Evolutionary conservation across 2,113 vertebrate genomes (phyloP).

Genomic region (Myodes glareolus): DNA sequence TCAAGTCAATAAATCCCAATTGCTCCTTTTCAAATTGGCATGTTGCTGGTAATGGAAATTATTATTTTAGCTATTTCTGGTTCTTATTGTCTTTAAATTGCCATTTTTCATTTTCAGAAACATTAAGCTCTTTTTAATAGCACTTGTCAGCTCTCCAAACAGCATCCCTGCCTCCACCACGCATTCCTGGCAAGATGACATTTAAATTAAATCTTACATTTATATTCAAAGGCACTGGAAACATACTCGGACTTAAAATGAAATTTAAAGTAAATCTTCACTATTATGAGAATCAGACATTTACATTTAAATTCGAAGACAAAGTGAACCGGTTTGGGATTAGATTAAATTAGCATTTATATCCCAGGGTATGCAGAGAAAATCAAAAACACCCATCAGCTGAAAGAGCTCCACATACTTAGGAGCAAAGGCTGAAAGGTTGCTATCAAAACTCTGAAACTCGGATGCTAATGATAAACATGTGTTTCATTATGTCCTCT

Average conservation of each 20-base stretch:
- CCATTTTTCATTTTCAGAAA: slow-evolving; percentile 43
- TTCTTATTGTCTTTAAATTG: not conserved
- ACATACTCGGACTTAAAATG: slow-evolving; percentile 50
- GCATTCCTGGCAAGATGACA: slow-evolving; percentile 35
- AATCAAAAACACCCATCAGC: slow-evolving; percentile 34
- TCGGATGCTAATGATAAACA: not conserved
- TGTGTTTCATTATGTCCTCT: not conserved
- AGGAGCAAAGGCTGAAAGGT: slow-evolving; percentile 8
- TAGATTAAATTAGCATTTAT: slow-evolving; percentile 52
- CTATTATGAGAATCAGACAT: slow-evolving; percentile 42
- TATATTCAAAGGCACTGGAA: slow-evolving; percentile 57
- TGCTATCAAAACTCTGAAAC: slow-evolving; percentile 13
- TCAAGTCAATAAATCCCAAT: not conserved
- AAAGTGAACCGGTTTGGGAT: slow-evolving; percentile 27
- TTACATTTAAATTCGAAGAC: slow-evolving; percentile 63
- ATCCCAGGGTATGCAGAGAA: slow-evolving; percentile 1
- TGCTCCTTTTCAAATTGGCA: not conserved
- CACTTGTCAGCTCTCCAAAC: slow-evolving; percentile 4
- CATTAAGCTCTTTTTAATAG: not conserved
- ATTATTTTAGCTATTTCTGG: slow-evolving; percentile 16
- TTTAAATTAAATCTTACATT: slow-evolving; percentile 52
- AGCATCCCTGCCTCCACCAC: slow-evolving; percentile 36
- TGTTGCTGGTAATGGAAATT: not conserved
- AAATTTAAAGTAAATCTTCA: slow-evolving; percentile 57
- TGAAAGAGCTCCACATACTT: not conserved